phyloP scores from a whole-genome alignment of 2,113 vertebrate genomes.

The Psilopsiagon aurifrons region DNA sequence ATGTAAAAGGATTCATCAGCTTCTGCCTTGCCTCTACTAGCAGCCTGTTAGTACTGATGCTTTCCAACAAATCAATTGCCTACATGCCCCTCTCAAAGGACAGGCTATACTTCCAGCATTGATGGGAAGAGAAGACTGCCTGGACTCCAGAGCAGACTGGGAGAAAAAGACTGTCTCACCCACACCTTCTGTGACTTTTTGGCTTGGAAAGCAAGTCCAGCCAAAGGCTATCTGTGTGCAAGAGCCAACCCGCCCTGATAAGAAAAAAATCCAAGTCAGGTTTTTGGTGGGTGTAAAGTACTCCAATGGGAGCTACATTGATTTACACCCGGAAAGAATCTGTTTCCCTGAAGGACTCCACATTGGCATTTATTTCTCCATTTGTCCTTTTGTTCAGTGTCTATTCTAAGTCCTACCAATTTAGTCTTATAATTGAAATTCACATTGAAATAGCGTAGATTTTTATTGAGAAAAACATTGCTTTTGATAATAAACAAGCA shows the following conservation, averaged over 20 bases:
- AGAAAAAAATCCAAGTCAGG: background rate
- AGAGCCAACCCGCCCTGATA: background rate
- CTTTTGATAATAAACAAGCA: background rate
- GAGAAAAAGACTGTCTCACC: background rate
- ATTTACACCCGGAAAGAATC: background rate
- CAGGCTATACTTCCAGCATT: background rate
- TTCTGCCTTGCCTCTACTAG: background rate
- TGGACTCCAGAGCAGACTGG: background rate
- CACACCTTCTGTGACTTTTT: background rate
- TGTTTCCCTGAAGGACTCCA: background rate
- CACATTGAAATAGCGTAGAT: background rate
- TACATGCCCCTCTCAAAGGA: background rate
- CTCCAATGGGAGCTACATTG: background rate
- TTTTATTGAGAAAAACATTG: background rate
- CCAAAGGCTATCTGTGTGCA: background rate
- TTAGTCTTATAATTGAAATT: background rate
- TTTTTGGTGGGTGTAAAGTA: background rate
- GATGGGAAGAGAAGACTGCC: background rate
- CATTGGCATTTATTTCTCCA: rapidly evolving
- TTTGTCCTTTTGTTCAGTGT: background rate
- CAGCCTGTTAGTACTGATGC: background rate
- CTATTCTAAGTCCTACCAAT: background rate
- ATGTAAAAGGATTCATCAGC: background rate
- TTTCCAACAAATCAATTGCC: background rate
- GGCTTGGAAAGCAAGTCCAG: background rate